phyloP scores from a whole-genome alignment of 1,140 invertebrate genomes.

The Drosophila repletoides region DNA sequence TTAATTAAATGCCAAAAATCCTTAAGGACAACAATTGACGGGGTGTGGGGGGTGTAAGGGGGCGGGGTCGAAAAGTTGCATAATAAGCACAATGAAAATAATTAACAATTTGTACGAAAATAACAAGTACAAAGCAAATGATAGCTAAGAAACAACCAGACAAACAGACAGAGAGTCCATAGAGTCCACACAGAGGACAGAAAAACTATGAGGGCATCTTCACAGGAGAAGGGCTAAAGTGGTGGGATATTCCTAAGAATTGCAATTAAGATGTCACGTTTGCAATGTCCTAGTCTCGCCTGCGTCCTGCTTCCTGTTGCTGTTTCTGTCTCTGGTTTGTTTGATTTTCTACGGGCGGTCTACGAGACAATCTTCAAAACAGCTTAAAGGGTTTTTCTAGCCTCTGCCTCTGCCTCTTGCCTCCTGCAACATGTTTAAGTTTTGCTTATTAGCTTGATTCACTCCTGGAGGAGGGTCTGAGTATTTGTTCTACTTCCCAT shows the following conservation, averaged over 20 bases:
- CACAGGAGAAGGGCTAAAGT: not conserved
- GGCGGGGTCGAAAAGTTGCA: slow-evolving; percentile 58
- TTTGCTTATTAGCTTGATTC: slow-evolving; percentile 31
- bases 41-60: not conserved
- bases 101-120: slow-evolving; percentile 75
- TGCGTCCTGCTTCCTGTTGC: no score
- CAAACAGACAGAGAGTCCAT: not conserved
- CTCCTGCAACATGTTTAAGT: slow-evolving; percentile 16
- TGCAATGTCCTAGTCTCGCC: slow-evolving; percentile 30
- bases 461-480: not conserved
- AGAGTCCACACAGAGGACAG: not conserved
- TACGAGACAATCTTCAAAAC: slow-evolving; percentile 25
- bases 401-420: no score
- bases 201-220: slow-evolving; percentile 28
- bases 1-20: slow-evolving; percentile 79
- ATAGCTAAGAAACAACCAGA: slow-evolving; percentile 51
- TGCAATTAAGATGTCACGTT: slow-evolving; percentile 48
- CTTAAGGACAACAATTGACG: slow-evolving; percentile 60
- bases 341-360: slow-evolving; percentile 5
- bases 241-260: no score
- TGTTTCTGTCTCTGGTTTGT: slow-evolving; percentile 31
- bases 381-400: slow-evolving; percentile 43
- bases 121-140: slow-evolving; percentile 55
- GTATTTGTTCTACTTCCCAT: slow-evolving; percentile 16
- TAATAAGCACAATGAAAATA: slow-evolving; percentile 75